phyloP scores from a whole-genome alignment of 2,888 invertebrate genomes.

The Lasius fuliginosus region DNA sequence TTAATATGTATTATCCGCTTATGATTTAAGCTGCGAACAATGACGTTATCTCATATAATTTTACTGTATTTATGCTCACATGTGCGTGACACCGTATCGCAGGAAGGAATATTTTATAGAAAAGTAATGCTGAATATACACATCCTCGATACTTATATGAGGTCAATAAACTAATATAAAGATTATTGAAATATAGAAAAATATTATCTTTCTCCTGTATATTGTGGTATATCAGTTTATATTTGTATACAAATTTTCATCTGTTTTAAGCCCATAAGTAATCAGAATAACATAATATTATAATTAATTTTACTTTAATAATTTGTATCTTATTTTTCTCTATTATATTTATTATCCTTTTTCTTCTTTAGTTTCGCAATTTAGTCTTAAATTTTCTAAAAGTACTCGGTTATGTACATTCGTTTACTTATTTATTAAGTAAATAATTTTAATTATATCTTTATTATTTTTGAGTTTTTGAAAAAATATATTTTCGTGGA shows the following conservation, averaged over 20 bases:
- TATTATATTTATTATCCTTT: not conserved
- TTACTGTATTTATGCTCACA: constrained; percentile 16
- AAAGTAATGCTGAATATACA: constrained; percentile 10
- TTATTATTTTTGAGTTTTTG: not conserved
- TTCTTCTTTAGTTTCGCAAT: not conserved
- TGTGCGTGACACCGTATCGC: constrained; percentile 13
- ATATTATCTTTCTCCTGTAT: not conserved
- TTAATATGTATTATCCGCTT: constrained; percentile 31
- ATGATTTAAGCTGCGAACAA: not conserved
- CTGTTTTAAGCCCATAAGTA: too few species aligned
- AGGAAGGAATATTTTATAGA: constrained; percentile 5
- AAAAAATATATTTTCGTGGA: not conserved
- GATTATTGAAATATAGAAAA: not conserved
- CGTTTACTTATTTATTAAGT: not conserved
- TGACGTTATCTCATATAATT: not conserved
- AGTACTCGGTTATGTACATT: not conserved
- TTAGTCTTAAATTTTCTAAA: not conserved
- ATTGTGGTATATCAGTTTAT: not conserved
- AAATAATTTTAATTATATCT: not conserved
- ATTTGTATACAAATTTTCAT: not conserved
- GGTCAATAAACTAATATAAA: constrained; percentile 26
- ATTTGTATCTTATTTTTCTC: not conserved
- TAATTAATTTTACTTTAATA: not conserved
- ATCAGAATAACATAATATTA: not conserved
- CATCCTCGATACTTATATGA: constrained; percentile 1